Percentiles rank a stretch among this genome's conserved stretches.
Conservation (phyloP, 2,888 invertebrate genomes). For the Lasius platythorax region DNA sequence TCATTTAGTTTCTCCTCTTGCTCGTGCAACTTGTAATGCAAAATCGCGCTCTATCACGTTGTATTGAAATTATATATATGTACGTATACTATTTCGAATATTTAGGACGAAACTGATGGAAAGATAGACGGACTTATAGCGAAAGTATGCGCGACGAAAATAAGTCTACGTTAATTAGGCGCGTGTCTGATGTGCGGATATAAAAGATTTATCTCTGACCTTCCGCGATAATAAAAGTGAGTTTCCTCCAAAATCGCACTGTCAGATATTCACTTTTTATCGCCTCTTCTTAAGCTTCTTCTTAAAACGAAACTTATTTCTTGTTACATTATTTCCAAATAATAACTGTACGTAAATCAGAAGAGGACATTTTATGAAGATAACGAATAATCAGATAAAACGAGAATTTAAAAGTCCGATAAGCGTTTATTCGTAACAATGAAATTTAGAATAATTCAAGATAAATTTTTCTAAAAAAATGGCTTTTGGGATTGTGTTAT, state of each 20-base stretch:
- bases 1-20: not conserved
- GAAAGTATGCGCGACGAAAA: not conserved
- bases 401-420: not conserved
- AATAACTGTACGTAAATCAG: not conserved
- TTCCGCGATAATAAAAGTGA: constrained; percentile 3
- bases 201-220: not conserved
- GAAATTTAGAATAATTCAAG: not conserved
- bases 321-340: not conserved
- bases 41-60: not conserved
- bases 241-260: not conserved
- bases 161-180: not conserved
- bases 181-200: not conserved
- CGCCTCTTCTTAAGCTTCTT: not conserved
- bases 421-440: not conserved
- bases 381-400: not conserved
- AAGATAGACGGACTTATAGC: not conserved
- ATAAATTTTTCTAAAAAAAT: not conserved
- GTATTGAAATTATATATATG: not conserved
- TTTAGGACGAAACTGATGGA: not conserved
- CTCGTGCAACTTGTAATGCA: not conserved
- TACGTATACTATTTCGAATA: constrained; percentile 9
- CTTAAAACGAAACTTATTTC: not conserved
- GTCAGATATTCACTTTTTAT: not conserved
- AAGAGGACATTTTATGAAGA: not conserved
- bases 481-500: not conserved